A percentile compares a stretch with the other conserved stretches of the same genome.
phyloP scores from a whole-genome alignment of 2,113 vertebrate species.

The Alligator sinensis region DNA sequence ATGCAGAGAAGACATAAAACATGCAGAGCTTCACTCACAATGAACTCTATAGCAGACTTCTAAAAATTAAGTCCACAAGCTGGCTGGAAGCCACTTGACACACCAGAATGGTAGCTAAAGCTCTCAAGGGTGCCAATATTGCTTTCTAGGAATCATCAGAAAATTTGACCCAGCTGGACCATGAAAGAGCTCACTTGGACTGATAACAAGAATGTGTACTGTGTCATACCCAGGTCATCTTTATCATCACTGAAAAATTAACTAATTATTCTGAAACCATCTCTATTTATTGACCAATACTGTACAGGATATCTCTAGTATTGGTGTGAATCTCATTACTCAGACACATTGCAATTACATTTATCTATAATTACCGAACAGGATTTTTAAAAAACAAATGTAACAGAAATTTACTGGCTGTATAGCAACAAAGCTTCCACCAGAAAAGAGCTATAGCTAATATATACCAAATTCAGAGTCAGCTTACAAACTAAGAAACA shows the following conservation, averaged over 20 bases:
- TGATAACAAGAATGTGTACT: not conserved
- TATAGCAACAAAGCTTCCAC: not conserved
- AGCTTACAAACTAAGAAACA: not conserved
- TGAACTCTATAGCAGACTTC: not conserved
- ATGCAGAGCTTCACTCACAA: not conserved
- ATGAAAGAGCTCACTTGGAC: not conserved
- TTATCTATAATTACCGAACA: not conserved
- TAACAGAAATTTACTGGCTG: not conserved
- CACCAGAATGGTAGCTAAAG: not conserved
- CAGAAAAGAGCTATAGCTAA: not conserved
- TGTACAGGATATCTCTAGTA: too few species aligned
- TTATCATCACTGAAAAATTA: not conserved
- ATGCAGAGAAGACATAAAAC: not conserved
- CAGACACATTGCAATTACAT: not conserved
- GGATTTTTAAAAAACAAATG: not conserved
- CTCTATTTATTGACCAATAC: not conserved
- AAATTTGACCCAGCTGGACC: not conserved
- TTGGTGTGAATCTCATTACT: not conserved
- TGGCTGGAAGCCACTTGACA: not conserved
- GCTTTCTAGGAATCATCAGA: not conserved
- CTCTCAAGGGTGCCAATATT: not conserved
- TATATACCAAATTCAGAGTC: not conserved
- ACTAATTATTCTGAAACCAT: not conserved
- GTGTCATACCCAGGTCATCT: not conserved
- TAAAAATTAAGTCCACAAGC: not conserved